Conservation (phyloP, 2,113 vertebrate genomes). For the Lagenorhynchus albirostris region DNA sequence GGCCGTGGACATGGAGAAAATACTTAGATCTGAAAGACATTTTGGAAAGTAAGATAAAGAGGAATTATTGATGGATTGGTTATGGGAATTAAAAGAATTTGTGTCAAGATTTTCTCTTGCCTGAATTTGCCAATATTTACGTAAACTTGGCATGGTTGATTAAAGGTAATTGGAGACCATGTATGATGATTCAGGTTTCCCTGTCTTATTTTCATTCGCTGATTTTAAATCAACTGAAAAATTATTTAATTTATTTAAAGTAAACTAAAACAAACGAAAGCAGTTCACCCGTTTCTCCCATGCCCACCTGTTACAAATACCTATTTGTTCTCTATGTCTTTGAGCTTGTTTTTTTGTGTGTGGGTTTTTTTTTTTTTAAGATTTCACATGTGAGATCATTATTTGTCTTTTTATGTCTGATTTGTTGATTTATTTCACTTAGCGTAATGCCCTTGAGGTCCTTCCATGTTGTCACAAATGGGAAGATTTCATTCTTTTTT, state of each 20-base stretch:
- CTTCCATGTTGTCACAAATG: not conserved
- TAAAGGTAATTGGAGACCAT: not conserved
- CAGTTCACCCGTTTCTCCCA: not conserved
- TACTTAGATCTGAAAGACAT: not conserved
- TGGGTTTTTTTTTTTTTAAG: not conserved
- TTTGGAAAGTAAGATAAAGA: not conserved
- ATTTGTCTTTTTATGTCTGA: not conserved
- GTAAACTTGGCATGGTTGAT: not conserved
- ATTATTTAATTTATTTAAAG: not conserved
- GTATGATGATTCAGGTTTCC: not conserved
- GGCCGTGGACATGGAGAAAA: not conserved
- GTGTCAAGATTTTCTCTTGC: not conserved
- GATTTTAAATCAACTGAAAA: not conserved
- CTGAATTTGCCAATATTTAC: not conserved
- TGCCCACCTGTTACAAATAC: not conserved
- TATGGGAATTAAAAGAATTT: not conserved
- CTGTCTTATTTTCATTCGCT: not conserved
- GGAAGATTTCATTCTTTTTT: not conserved
- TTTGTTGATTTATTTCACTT: not conserved
- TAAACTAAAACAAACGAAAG: not conserved
- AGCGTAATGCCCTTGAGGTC: not conserved
- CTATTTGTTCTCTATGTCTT: not conserved
- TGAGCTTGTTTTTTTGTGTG: not conserved
- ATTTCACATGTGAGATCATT: not conserved
- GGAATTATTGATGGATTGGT: not conserved